Conservation (phyloP, 2,113 vertebrate genomes). For the Scytalopus superciliaris region DNA sequence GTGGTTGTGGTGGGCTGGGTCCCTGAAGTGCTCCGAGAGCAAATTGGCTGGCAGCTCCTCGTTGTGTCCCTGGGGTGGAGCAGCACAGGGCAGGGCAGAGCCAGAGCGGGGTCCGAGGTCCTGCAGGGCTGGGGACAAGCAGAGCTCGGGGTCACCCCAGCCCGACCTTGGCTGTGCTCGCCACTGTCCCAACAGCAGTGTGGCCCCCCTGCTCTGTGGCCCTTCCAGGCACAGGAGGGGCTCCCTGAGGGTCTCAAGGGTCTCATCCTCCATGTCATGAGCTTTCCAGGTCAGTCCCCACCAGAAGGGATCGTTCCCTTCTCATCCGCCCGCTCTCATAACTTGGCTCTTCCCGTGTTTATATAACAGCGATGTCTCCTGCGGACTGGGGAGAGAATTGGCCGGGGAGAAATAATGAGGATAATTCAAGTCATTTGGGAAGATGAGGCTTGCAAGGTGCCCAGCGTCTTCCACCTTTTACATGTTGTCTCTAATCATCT, state of each 20-base stretch:
- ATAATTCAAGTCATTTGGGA: constrained; percentile 70
- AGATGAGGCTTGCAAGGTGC: constrained; percentile 57
- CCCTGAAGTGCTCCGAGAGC: background rate
- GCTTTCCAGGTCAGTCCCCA: constrained; percentile 55
- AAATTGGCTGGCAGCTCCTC: accelerated
- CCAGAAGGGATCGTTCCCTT: background rate
- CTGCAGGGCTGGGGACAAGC: background rate
- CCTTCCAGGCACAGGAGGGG: accelerated
- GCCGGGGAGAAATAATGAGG: constrained; percentile 57
- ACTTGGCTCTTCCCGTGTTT: constrained; percentile 44
- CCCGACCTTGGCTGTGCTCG: background rate
- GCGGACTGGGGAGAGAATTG: constrained; percentile 11
- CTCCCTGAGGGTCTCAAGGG: background rate
- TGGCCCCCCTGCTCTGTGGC: background rate
- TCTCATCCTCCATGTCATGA: background rate
- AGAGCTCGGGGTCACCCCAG: accelerated
- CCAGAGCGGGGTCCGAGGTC: background rate
- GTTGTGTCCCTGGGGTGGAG: accelerated
- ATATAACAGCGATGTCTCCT: constrained; percentile 51
- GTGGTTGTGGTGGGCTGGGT: background rate
- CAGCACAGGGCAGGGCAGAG: background rate
- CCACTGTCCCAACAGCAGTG: accelerated
- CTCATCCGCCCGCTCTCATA: background rate
- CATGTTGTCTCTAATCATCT: constrained; percentile 64
- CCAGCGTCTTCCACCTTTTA: constrained; percentile 46